Evolutionary conservation across 2,797 vertebrate species (phyloP), one percentile per base, ranked within the genome.

Genomic region (Pelochelys cantorii): DNA sequence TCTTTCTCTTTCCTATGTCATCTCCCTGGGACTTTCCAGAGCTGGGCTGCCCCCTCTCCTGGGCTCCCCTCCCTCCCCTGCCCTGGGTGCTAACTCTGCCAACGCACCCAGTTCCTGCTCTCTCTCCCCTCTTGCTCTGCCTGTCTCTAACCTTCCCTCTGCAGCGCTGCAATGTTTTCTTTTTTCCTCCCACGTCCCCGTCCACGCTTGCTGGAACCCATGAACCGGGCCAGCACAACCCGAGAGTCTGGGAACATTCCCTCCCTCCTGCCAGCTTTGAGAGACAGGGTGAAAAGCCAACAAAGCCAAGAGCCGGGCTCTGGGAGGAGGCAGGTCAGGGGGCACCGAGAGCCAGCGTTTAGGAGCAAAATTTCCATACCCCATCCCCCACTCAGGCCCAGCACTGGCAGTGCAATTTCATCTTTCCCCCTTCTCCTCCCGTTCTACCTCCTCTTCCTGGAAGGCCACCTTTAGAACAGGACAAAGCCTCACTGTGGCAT

Each of bases 11-110:
- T 48, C 18, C 1, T 89, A 82, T 84, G 79, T 86, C 77, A 59
- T 77, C 56, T 84, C 31, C 57, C 25, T 29, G 87, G 90, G 86
- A 91, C 92, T 96, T 96, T 85, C 91, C 52, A 2, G 42, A 18
- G 23, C 74, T 37, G 54, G 37, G 37, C 75, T 87, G 85, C 22
- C 55, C 71, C 0, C 37, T 7, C 11, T 31, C 25, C 13, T 11
- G 8, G 10, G 14, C 48, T 53, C 48, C 27, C 37, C 74, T 3
- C 12, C 22, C n/a, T n/a, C n/a, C n/a, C n/a, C n/a, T n/a, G 12
- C 42, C 7, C 42, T 48, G 12, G 2, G 74, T 6, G 22, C 22
- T 22, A 15, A 8, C 74, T 10, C 42, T 14, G 37, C 25, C 42
- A 17, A 17, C 12, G 23, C 12, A 10, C 34, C 4, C 68, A 22